Percentiles rank a stretch among this genome's conserved stretches.
phyloP scores from a whole-genome alignment of 2,113 vertebrate species.

The Opisthocomus hoazin region DNA sequence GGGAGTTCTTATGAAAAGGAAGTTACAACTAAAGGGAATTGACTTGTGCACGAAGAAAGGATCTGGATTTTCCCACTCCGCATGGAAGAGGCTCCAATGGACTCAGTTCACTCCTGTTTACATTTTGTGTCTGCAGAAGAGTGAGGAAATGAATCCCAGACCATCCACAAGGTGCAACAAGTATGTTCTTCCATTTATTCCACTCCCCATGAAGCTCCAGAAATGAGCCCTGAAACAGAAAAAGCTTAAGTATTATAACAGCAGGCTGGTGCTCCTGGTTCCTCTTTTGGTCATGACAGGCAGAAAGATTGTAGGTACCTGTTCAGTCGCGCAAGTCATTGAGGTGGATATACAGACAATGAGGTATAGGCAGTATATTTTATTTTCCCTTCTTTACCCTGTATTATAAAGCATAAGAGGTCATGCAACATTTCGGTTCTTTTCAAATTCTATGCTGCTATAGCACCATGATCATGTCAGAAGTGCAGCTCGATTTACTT shows the following conservation, averaged over 20 bases:
- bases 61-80: background rate
- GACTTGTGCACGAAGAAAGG: background rate
- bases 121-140: background rate
- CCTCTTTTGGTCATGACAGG: background rate
- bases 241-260: background rate
- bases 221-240: background rate
- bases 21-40: background rate
- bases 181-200: background rate
- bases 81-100: fast-evolving
- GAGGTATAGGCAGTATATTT: background rate
- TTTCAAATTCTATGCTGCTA: background rate
- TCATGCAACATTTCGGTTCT: background rate
- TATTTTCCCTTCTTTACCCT: background rate
- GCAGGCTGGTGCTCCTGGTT: background rate
- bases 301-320: background rate
- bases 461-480: background rate
- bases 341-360: background rate
- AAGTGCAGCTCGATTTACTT: background rate
- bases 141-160: background rate
- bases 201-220: background rate
- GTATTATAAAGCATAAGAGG: background rate
- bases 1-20: background rate
- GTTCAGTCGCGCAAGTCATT: background rate
- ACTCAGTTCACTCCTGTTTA: background rate
- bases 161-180: background rate